phyloP scores from a whole-genome alignment of 1,140 invertebrate genomes.

The Dryas iulia region DNA sequence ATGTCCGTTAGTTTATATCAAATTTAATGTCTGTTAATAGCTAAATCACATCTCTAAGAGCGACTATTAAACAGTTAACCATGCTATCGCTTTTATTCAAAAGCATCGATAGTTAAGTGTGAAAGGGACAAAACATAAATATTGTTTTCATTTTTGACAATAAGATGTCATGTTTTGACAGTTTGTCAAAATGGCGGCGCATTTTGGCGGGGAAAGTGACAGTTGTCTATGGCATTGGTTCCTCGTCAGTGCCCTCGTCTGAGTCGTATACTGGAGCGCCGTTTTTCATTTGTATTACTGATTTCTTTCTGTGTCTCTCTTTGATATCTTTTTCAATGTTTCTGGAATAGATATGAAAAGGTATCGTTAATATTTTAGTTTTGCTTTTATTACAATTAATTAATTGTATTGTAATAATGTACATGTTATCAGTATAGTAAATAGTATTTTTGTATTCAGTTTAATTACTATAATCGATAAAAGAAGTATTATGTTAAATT shows the following conservation, averaged over 20 bases:
- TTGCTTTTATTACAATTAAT: background rate
- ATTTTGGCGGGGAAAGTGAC: constrained; percentile 46
- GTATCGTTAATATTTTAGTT: background rate
- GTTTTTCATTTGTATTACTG: constrained; percentile 79
- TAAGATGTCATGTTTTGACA: background rate
- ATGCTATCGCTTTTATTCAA: background rate
- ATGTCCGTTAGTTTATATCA: background rate
- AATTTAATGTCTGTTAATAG: background rate
- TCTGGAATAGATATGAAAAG: constrained; percentile 47
- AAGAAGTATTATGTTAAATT: too few relatives aligned
- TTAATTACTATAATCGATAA: too few relatives aligned
- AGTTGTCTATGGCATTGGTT: constrained; percentile 69
- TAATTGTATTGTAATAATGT: too few relatives aligned
- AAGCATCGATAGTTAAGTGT: background rate
- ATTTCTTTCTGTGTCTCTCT: constrained; percentile 78
- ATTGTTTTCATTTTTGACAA: background rate
- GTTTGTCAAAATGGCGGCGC: constrained; percentile 16
- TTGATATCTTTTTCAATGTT: constrained; percentile 75
- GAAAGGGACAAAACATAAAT: constrained; percentile 1
- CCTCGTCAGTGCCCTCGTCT: constrained; percentile 76
- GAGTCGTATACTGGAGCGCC: constrained; percentile 78
- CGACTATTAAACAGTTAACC: too few relatives aligned
- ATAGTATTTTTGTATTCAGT: too few relatives aligned
- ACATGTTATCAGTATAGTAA: too few relatives aligned
- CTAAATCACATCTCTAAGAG: background rate